Conservation (phyloP, 2,113 vertebrate genomes). For the Delphinapterus leucas region DNA sequence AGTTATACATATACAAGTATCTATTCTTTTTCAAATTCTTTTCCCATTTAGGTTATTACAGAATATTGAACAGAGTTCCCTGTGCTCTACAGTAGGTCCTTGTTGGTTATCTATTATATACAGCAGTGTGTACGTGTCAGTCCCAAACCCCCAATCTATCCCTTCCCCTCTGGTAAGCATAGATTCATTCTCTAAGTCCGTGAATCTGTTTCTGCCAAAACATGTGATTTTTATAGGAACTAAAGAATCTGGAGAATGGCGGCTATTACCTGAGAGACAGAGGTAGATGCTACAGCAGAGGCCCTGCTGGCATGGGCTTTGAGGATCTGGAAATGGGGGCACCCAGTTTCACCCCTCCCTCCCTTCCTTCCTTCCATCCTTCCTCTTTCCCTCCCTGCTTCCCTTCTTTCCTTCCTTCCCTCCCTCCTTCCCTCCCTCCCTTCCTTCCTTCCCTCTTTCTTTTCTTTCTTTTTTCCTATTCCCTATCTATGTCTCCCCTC, state of each 20-base stretch:
- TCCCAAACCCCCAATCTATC: neutral
- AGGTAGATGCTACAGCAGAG: neutral
- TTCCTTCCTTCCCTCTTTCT: accelerated
- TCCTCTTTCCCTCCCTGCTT: accelerated
- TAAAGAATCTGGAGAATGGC: neutral
- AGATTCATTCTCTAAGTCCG: neutral
- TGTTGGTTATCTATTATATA: neutral
- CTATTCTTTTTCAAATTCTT: neutral
- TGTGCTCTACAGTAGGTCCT: neutral
- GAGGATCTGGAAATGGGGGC: neutral
- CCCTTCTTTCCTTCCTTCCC: accelerated
- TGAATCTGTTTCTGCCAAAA: neutral
- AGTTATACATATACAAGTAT: accelerated
- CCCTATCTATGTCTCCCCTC: too few species aligned
- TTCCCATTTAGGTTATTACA: neutral
- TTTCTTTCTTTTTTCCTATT: too few species aligned
- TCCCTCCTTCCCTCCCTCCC: accelerated
- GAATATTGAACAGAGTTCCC: neutral
- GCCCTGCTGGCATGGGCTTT: neutral
- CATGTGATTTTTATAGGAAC: neutral
- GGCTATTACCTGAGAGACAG: neutral
- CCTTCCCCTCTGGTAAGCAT: neutral
- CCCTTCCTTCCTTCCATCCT: too few species aligned
- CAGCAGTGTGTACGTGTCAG: neutral
- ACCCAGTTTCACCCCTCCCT: neutral